Evolutionary conservation across 2,888 invertebrate genomes (phyloP).

Genomic region (Acanthosoma haemorrhoidale): DNA sequence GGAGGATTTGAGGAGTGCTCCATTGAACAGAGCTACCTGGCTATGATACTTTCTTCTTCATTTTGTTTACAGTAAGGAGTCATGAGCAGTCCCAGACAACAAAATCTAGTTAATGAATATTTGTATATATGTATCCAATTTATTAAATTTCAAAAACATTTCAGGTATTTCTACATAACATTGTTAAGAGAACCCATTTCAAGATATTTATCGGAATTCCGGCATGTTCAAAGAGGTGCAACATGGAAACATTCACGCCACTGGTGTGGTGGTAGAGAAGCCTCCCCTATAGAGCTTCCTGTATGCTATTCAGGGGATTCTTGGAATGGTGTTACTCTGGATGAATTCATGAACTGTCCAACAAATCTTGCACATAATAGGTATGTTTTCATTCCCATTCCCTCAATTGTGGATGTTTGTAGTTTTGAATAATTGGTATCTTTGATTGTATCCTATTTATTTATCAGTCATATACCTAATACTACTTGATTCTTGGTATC

Average conservation of each 20-base stretch:
- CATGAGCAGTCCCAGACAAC: too few species aligned
- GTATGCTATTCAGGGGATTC: conserved; percentile 70
- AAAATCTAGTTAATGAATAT: too few species aligned
- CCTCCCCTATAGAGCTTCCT: conserved; percentile 76
- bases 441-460: too few species aligned
- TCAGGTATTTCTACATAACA: conserved; percentile 92
- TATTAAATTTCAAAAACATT: too few species aligned
- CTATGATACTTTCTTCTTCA: background rate
- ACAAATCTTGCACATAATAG: conserved; percentile 90
- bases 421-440: too few species aligned
- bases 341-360: conserved; percentile 85
- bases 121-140: too few species aligned
- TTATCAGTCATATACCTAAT: too few species aligned
- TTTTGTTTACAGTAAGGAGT: too few species aligned
- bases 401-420: too few species aligned
- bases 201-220: conserved; percentile 91
- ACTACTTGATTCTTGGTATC: too few species aligned
- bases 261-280: conserved; percentile 63
- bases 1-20: background rate
- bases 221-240: conserved; percentile 93
- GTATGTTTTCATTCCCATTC: too few species aligned
- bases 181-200: conserved; percentile 89
- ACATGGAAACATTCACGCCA: conserved; percentile 82
- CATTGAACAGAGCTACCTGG: background rate
- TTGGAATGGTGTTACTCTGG: conserved; percentile 84